Evolutionary conservation across 1,140 invertebrate genomes (phyloP), one percentile per base, ranked within the genome.

Genomic region (Archivesica marissinica): DNA sequence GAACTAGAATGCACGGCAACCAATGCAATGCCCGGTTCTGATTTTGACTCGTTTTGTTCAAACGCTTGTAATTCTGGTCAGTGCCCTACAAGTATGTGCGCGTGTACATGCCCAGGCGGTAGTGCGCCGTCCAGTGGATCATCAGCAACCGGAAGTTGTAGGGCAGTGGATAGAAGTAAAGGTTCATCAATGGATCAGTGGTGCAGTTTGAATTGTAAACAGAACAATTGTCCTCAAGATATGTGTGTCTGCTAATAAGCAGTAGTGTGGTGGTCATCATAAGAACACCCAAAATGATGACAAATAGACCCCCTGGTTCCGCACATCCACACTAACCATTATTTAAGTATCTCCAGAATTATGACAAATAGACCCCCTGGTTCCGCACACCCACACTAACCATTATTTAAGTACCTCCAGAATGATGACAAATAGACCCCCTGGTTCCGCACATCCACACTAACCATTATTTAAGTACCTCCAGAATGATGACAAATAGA

Each of bases 41-140:
- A 74, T n/a, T 87, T 87, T 72, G 87, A 88, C 25, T 79, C 84
- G 28, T 89, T 81, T 25, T 89, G 88, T 75, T 30, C 61, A 17
- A 72, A 83, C 20, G 70, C 86, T 25, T 89, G 88, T 44, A 77
- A 79, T n/a, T 76, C 64, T 6, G 87, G 87, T 23, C 33, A 83
- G 20, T 89, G 88, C 50, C 88, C 88, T 3, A 56, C 74, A 25
- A 66, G 78, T 20, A 23, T 88, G 23, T 89, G 88, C 83, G 44
- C 82, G 17, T 89, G 88, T 25, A 70, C 79, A 30, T 89, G 88
- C 47, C 79, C 88, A 3, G 25, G 44, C 17, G 64, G 47, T 20
- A 41, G n/a, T 2, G 0, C 50, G 38, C 4, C 15, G 25, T 33
- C 35, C 17, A 23, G 17, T n/a, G 13, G 20, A 4, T 7, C 20